Percentiles rank a stretch among this genome's conserved stretches.
Conservation (phyloP, 2,797 vertebrate genomes). For the Esox lucius region DNA sequence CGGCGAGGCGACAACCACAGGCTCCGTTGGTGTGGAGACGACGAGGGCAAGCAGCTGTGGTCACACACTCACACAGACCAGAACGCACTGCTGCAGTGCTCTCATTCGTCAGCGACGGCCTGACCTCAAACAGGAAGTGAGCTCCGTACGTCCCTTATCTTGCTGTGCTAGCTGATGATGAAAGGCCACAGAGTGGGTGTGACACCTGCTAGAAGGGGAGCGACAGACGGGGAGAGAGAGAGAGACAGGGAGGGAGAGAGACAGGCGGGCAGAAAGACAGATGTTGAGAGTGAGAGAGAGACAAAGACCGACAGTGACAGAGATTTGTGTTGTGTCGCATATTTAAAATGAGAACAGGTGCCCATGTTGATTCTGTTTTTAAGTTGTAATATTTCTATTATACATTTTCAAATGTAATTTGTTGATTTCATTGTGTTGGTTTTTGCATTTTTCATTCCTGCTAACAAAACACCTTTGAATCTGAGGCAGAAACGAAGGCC, state of each 20-base stretch:
- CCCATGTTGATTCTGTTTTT: too few relatives aligned
- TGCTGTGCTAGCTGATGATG: conserved; percentile 51
- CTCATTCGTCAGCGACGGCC: conserved; percentile 47
- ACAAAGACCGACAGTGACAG: conserved; percentile 12
- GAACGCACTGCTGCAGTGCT: conserved; percentile 35
- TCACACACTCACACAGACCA: conserved; percentile 18
- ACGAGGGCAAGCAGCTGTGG: conserved; percentile 61
- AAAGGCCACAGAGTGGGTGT: conserved; percentile 72
- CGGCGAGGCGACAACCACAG: conserved; percentile 51
- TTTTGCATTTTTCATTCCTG: too few relatives aligned
- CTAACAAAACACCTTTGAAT: too few relatives aligned
- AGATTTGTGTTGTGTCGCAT: neutral
- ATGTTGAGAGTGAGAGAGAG: conserved; percentile 31
- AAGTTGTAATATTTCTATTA: too few relatives aligned
- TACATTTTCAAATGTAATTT: too few relatives aligned
- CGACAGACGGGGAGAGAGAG: conserved; percentile 13
- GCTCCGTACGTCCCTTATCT: conserved; percentile 73
- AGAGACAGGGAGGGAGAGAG: conserved; percentile 9
- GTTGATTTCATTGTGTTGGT: too few relatives aligned
- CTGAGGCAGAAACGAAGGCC: too few relatives aligned
- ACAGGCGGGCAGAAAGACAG: conserved; percentile 20
- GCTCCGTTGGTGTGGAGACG: conserved; percentile 70
- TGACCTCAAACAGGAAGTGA: conserved; percentile 78
- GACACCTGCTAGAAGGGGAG: conserved; percentile 70
- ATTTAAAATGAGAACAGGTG: too few relatives aligned